Conservation (phyloP, 2,113 vertebrate genomes). For the Tragelaphus buxtoni region DNA sequence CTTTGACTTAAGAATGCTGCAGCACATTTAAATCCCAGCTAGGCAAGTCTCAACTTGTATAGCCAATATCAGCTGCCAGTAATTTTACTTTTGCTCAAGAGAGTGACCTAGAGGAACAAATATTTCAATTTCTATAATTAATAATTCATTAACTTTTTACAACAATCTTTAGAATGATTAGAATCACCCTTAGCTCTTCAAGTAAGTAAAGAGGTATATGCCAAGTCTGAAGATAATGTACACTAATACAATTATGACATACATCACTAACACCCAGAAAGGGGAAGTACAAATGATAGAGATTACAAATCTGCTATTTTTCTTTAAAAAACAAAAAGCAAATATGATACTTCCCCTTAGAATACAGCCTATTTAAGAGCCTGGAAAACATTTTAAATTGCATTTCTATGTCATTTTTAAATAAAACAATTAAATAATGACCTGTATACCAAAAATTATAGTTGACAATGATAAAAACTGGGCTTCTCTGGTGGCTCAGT, state of each 20-base stretch:
- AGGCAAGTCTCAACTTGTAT: constrained; percentile 55
- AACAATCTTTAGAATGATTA: background rate
- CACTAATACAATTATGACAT: background rate
- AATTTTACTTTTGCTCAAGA: constrained; percentile 47
- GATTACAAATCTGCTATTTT: background rate
- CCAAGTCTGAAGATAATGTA: background rate
- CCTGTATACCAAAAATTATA: background rate
- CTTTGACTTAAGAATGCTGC: background rate
- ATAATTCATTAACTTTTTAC: constrained; percentile 7
- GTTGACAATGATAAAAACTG: background rate
- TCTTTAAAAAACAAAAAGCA: background rate
- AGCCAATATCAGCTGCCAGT: background rate
- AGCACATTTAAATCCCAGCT: constrained; percentile 30
- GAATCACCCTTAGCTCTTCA: background rate
- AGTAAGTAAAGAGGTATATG: background rate
- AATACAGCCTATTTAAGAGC: background rate
- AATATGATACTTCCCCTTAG: background rate
- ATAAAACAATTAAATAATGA: constrained; percentile 11
- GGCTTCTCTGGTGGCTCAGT: background rate
- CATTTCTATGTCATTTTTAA: constrained; percentile 1
- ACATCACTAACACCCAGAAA: background rate
- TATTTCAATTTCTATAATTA: constrained; percentile 15
- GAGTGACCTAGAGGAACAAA: constrained; percentile 40
- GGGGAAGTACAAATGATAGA: background rate
- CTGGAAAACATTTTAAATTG: background rate